Conservation (phyloP, 2,113 vertebrate genomes). For the Ibidorhyncha struthersii region DNA sequence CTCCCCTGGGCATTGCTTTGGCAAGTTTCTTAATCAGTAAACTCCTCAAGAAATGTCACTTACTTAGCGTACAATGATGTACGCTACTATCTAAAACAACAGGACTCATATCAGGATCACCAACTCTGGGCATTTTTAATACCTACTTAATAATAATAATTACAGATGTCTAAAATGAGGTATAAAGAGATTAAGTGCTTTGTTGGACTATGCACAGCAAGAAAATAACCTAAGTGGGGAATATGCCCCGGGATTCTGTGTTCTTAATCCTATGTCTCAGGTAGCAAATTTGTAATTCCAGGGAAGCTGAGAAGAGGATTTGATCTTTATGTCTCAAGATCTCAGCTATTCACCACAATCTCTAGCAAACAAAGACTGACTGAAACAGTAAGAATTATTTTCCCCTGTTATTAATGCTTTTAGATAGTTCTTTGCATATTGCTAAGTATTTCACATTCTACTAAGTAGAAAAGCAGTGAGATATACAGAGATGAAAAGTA, state of each 20-base stretch:
- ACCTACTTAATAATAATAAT: slow-evolving; percentile 35
- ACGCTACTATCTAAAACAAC: not conserved
- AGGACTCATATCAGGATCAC: not conserved
- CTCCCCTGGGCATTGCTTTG: not conserved
- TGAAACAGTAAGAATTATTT: not conserved
- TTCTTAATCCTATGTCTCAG: not conserved
- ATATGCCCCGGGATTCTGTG: not conserved
- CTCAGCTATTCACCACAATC: not conserved
- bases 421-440: not conserved
- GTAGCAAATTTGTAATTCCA: not conserved
- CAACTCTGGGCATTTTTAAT: not conserved
- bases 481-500: not conserved
- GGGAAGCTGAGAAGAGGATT: not conserved
- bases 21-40: not conserved
- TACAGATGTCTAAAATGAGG: not conserved
- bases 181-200: slow-evolving; percentile 35
- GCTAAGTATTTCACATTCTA: not conserved
- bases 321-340: not conserved
- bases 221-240: not conserved
- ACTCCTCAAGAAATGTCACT: not conserved
- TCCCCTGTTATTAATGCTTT: not conserved
- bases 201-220: not conserved
- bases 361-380: not conserved
- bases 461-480: not conserved
- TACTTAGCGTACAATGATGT: too few relatives aligned